These are phyloP conservation scores for Lathamus discolor DNA, from an alignment of 2,113 vertebrate species.

Conservation along the genomic window DNA sequence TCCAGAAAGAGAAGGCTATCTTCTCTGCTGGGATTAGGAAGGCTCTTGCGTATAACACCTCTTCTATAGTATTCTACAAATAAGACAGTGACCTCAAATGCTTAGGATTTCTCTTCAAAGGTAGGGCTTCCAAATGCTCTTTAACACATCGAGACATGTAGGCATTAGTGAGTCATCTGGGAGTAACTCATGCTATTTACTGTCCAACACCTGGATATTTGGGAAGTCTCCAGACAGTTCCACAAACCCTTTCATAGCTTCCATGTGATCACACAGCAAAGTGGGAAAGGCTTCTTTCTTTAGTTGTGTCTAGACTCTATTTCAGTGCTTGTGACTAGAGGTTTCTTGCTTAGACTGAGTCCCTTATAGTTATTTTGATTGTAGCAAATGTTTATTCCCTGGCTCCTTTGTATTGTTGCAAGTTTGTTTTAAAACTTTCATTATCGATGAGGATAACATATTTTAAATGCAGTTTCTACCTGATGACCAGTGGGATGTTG, in stretches of 20 bases:
- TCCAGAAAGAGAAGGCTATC: neutral
- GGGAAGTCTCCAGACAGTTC: conserved; percentile 10
- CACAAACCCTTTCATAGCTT: neutral
- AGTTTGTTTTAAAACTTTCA: neutral
- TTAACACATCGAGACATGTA: neutral
- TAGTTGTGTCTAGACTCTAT: conserved; percentile 19
- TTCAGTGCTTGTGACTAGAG: neutral
- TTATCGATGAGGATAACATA: neutral
- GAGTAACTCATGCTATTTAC: conserved; percentile 13
- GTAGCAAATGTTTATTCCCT: neutral
- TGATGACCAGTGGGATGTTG: neutral
- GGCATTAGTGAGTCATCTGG: conserved; percentile 33
- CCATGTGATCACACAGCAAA: neutral
- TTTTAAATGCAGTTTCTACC: neutral
- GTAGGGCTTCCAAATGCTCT: neutral
- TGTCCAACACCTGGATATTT: conserved; percentile 29
- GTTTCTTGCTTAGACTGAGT: neutral
- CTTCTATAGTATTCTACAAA: neutral
- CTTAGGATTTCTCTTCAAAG: neutral
- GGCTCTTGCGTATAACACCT: neutral
- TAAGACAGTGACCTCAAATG: neutral
- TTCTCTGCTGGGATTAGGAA: neutral
- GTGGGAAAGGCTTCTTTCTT: conserved; percentile 21
- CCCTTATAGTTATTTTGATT: neutral
- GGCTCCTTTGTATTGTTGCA: neutral